Base-by-base conservation (phyloP, 1,140 invertebrate genomes). In the Drosophila ercepeae region DNA sequence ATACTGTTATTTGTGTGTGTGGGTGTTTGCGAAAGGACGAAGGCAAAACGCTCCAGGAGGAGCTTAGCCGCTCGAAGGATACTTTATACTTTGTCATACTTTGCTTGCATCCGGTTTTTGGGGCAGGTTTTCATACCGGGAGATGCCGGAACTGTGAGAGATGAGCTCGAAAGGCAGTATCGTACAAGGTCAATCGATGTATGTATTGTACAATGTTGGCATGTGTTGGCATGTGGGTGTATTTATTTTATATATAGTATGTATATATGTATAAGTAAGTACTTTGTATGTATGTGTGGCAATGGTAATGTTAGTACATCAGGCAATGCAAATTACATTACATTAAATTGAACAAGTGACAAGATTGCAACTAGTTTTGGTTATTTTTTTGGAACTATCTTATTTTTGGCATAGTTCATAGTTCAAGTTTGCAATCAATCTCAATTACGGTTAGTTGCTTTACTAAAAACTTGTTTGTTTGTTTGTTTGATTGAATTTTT, bases 291-390 rank as follows among this genome's bases (percentile, higher is more conserved):
- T 45, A 39, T 39, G 72, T 65, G 48, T 50, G 42, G 23, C 14
- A 52, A 42, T 45, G 45, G 59, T 42, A 57, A 64, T 73, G 51
- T 68, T 58, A 59, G 42, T 79, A 72, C 52, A 44, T 59, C 54
- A 82, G 73, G 78, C 70, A 69, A 81, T 84, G 81, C 65, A 81
- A 72, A 49, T 78, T 86, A 84, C 65, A 73, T 63, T 77, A 81
- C 75, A 76, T 69, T 82, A 81, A 81, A 53, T 81, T 77, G 75
- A 81, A 81, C 78, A 73, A 63, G 70, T 77, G 77, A 81, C 72
- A 32, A 81, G 45, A 60, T 72, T 54, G 49, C 58, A 78, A 58
- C 60, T 84, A 84, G 34, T 51, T 50, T 61, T 34, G 25, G n/a
- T 48, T 46, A 25, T 54, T 21, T 14, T 23, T 44, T 49, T 11